Evolutionary conservation across 2,797 vertebrate species (phyloP).

Genomic region (Enteromius argenteus): DNA sequence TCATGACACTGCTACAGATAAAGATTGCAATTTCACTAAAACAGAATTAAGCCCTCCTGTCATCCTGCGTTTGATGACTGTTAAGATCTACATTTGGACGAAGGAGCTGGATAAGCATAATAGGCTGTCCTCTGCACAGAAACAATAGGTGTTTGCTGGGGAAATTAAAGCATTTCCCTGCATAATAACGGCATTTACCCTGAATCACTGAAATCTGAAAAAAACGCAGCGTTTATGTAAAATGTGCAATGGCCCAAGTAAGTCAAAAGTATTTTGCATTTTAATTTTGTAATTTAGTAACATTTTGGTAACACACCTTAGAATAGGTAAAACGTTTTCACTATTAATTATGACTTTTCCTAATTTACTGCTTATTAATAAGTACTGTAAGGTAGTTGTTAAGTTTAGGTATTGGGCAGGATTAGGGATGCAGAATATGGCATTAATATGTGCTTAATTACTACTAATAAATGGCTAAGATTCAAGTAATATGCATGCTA

Average conservation of each 20-base stretch:
- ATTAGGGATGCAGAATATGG: too few relatives aligned
- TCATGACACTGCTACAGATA: not conserved
- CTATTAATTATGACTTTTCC: too few relatives aligned
- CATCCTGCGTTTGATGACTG: not conserved
- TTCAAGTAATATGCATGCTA: too few relatives aligned
- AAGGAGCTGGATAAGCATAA: not conserved
- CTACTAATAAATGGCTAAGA: too few relatives aligned
- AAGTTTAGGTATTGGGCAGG: too few relatives aligned
- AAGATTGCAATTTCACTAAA: not conserved
- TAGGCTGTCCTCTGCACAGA: not conserved
- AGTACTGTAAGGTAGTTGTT: too few relatives aligned
- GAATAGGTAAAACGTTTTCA: too few relatives aligned
- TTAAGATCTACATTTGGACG: conserved; percentile 22
- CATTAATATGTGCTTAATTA: too few relatives aligned
- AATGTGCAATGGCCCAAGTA: not conserved
- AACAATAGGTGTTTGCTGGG: not conserved
- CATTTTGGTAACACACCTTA: not conserved
- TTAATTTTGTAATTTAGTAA: not conserved
- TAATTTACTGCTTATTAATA: too few relatives aligned
- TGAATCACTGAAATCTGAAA: not conserved
- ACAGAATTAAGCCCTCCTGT: not conserved
- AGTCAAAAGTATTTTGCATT: not conserved
- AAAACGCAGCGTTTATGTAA: not conserved
- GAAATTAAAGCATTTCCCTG: conserved; percentile 1
- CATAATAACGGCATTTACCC: not conserved